Percentiles rank a stretch among this genome's conserved stretches.
These are phyloP conservation scores for Drosophila elegans DNA, from an alignment of 1,140 invertebrate genomes.

Conservation along the genomic window DNA sequence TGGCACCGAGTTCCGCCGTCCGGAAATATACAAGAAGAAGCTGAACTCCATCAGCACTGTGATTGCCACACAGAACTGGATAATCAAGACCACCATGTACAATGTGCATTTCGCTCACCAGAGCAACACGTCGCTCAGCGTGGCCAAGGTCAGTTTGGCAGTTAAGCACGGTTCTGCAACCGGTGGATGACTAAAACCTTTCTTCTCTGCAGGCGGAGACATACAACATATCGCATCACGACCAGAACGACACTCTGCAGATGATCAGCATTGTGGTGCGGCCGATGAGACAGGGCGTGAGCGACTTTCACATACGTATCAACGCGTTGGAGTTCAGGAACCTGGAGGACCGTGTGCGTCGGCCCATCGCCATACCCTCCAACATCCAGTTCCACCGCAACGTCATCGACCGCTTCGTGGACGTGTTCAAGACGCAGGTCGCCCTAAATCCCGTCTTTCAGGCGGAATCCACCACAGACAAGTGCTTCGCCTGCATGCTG, in stretches of 20 bases:
- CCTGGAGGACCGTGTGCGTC: slow-evolving; percentile 90
- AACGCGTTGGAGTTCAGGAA: slow-evolving; percentile 92
- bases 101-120: slow-evolving; percentile 91
- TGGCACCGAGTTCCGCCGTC: slow-evolving; percentile 90
- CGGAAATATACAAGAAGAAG: slow-evolving; percentile 86
- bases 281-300: slow-evolving; percentile 86
- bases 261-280: slow-evolving; percentile 93
- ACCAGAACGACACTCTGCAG: slow-evolving; percentile 88
- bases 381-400: slow-evolving; percentile 92
- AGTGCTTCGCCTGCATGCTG: slow-evolving; percentile 96
- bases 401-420: slow-evolving; percentile 93
- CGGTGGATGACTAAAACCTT: not conserved
- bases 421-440: slow-evolving; percentile 92
- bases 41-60: slow-evolving; percentile 89
- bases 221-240: slow-evolving; percentile 88
- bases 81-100: slow-evolving; percentile 94
- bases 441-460: slow-evolving; percentile 89
- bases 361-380: slow-evolving; percentile 90
- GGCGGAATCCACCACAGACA: slow-evolving; percentile 89
- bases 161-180: slow-evolving; percentile 30
- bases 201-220: slow-evolving; percentile 87
- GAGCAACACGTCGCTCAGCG: slow-evolving; percentile 90
- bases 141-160: slow-evolving; percentile 88
- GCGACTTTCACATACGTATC: slow-evolving; percentile 89
- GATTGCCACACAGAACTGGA: slow-evolving; percentile 94